Evolutionary conservation across 2,113 vertebrate genomes (phyloP), one percentile per base, ranked within the genome.

Genomic region (Pagrus major): DNA sequence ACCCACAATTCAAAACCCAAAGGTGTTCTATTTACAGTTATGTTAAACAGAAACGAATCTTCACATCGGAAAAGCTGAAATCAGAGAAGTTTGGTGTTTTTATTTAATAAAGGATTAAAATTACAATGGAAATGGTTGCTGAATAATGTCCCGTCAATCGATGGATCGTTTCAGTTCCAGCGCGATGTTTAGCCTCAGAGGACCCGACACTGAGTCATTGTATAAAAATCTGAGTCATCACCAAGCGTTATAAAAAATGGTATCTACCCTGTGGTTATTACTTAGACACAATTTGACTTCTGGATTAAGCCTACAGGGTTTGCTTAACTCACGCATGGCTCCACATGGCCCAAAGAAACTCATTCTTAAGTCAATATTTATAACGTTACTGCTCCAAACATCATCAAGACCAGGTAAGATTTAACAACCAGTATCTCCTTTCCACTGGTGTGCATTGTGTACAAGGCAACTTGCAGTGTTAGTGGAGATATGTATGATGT

Each of bases 401-500:
- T 65, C 21, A 54, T 29, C 1, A 6, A 4, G 8, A 49, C 11
- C 44, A n/a, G 27, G 21, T 51, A 11, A 25, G 58, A 37, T 47
- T 64, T 9, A 35, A 3, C 20, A 60, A 2, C 47, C 47, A 39
- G 29, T 39, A 23, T 59, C 25, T 49, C 23, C 27, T 44, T 78
- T 41, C 33, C n/a, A 27, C 37, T 12, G 65, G 10, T 77, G 35
- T 56, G 49, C 60, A 27, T 31, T 66, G 59, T 71, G 20, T 33
- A 65, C 29, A 76, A 67, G 60, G 49, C 37, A 23, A 16, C 78
- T 78, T 71, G 55, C 51, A 58, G 54, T 58, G 78, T 72, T 63
- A 9, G 37, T 63, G 41, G 42, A 69, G 37, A 6, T 72, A 4
- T 78, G 70, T 71, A 39, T 71, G 72, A 89, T 81, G 70, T 77